phyloP scores from a whole-genome alignment of 1,140 invertebrate genomes.

The Calliphora vicina region DNA sequence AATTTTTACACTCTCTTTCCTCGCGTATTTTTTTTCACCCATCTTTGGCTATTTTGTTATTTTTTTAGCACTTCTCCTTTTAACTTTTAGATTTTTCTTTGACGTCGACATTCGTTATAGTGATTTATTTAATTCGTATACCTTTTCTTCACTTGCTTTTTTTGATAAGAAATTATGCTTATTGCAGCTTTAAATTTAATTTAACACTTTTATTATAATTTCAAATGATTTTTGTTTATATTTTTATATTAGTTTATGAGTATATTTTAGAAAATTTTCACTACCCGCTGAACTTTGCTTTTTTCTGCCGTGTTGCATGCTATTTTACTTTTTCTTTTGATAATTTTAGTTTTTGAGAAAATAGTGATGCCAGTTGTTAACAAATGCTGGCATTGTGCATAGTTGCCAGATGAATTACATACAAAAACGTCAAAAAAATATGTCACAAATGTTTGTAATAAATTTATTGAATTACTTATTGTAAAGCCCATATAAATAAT shows the following conservation, averaged over 20 bases:
- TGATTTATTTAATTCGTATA: background rate
- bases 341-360: too few relatives aligned
- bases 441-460: too few relatives aligned
- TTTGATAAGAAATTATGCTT: too few relatives aligned
- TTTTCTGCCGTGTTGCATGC: slow-evolving; percentile 7
- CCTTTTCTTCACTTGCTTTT: slow-evolving; percentile 19
- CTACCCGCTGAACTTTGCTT: slow-evolving; percentile 15
- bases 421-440: too few relatives aligned
- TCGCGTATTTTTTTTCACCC: background rate
- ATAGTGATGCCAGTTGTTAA: too few relatives aligned
- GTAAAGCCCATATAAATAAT: too few relatives aligned
- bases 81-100: slow-evolving; percentile 13
- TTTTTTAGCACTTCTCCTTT: background rate
- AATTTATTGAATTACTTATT: too few relatives aligned
- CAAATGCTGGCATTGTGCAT: too few relatives aligned
- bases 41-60: background rate
- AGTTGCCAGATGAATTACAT: too few relatives aligned
- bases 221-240: background rate
- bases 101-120: slow-evolving; percentile 14
- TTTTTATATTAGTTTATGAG: background rate
- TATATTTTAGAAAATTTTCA: slow-evolving; percentile 1
- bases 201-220: background rate
- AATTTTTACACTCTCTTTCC: background rate
- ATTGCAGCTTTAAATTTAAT: background rate
- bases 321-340: background rate